Base-by-base conservation (phyloP, 2,797 vertebrate genomes). In the Characodon lateralis region DNA sequence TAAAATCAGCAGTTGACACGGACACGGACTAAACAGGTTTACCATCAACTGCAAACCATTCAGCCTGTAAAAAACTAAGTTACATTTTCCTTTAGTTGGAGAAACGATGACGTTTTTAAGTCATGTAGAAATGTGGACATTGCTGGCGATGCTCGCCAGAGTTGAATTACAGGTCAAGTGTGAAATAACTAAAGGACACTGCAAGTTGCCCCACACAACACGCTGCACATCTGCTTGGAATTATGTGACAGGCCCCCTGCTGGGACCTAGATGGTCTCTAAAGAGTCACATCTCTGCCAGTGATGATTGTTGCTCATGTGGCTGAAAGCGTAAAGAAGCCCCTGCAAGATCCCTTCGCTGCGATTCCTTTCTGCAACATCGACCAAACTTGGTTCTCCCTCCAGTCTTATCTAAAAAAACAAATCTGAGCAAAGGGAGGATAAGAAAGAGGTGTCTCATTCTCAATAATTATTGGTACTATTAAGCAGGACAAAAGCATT, bases 101-200 rank as follows among this genome's bases (percentile, higher is more conserved):
- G 50, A 58, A 26, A 43, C 71, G 6, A 71, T 5, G 66, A 41
- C 35, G 50, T 12, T 53, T 78, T 41, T 41, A 73, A 80, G 73
- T 69, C 46, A 1, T 73, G 63, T 35, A 80, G 83, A 86, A 86
- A 88, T 89, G 83, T 77, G 72, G 75, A 39, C 41, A 69, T 61
- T 5, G 10, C 63, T 66, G 79, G 78, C 71, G 61, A 72, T 79
- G 61, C 53, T 31, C 50, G 26, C 28, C 77, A 13, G 71, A 82
- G 90, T 79, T 90, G 80, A 91, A 85, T 81, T 77, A 66, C 53
- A 72, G 88, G 84, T 89, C 87, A 89, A 73, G 79, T 72, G 46
- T 65, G 79, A 39, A 46, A 78, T 48, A 73, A 61, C 53, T 26
- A 74, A 77, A 80, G 79, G 68, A 68, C 43, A 48, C 31, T 65